A percentile compares a stretch with the other conserved stretches of the same genome.
Conservation (phyloP, 2,113 vertebrate species). For the Pelecanoides urinatrix region DNA sequence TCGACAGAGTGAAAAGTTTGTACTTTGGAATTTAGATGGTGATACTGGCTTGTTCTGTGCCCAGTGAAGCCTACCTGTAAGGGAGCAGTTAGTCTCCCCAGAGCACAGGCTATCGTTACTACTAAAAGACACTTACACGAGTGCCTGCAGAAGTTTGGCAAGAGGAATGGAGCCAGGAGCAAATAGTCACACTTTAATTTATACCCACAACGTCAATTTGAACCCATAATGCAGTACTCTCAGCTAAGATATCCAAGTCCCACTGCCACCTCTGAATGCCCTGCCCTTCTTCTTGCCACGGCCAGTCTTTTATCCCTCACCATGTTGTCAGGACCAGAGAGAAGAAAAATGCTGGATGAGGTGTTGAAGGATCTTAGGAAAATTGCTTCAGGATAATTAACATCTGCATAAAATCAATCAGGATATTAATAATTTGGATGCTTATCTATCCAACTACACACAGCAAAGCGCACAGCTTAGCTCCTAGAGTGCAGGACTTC, state of each 20-base stretch:
- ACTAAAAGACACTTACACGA: not conserved
- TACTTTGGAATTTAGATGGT: not conserved
- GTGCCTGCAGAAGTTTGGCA: not conserved
- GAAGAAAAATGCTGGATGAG: not conserved
- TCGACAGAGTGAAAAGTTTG: not conserved
- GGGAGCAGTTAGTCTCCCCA: not conserved
- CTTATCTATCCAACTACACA: not conserved
- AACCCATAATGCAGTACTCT: not conserved
- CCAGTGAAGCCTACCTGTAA: not conserved
- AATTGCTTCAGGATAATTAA: not conserved
- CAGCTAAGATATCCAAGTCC: not conserved
- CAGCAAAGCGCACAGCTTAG: not conserved
- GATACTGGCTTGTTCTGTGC: not conserved
- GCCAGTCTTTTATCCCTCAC: not conserved
- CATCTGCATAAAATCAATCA: not conserved
- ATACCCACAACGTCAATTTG: not conserved
- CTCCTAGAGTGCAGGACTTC: not conserved
- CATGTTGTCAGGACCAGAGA: not conserved
- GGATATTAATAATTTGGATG: not conserved
- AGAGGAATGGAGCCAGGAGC: not conserved
- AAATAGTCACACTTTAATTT: not conserved
- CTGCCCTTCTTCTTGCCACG: not conserved
- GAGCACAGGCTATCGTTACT: not conserved
- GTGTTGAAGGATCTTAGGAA: not conserved
- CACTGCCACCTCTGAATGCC: not conserved